phyloP scores from a whole-genome alignment of 2,113 vertebrate genomes.

The Perca flavescens region DNA sequence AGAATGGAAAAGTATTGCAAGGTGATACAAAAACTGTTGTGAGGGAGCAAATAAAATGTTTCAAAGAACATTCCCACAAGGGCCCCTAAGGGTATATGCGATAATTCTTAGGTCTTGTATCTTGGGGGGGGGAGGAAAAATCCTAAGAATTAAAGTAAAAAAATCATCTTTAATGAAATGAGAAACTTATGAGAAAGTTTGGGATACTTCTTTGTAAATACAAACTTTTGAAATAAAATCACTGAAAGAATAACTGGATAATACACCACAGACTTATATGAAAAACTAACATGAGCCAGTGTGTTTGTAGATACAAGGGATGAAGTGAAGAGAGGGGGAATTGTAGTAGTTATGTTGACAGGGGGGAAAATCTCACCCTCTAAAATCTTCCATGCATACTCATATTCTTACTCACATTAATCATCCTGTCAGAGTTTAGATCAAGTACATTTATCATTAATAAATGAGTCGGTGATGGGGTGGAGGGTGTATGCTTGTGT shows the following conservation, averaged over 20 bases:
- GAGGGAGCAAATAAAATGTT: neutral
- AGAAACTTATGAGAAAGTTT: neutral
- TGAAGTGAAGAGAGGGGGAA: slow-evolving; percentile 10
- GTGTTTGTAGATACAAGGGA: slow-evolving; percentile 1
- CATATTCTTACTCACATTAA: slow-evolving; percentile 62
- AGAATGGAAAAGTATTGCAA: neutral
- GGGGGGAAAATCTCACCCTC: slow-evolving; percentile 22
- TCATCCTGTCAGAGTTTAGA: slow-evolving; percentile 73
- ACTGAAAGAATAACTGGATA: neutral
- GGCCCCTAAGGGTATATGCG: neutral
- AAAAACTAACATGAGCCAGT: neutral
- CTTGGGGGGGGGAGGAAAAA: neutral
- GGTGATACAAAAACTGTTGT: neutral
- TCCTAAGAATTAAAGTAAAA: neutral
- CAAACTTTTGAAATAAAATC: neutral
- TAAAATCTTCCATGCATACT: slow-evolving; percentile 52
- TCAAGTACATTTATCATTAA: slow-evolving; percentile 77
- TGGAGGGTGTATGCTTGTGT: slow-evolving; percentile 42
- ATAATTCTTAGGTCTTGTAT: neutral
- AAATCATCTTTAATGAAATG: neutral
- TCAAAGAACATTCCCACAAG: slow-evolving; percentile 11
- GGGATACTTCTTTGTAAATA: neutral
- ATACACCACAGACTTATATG: neutral
- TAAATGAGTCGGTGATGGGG: slow-evolving; percentile 64
- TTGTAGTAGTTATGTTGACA: slow-evolving; percentile 34